phyloP scores from a whole-genome alignment of 2,113 vertebrate species.

The Laticauda colubrina region DNA sequence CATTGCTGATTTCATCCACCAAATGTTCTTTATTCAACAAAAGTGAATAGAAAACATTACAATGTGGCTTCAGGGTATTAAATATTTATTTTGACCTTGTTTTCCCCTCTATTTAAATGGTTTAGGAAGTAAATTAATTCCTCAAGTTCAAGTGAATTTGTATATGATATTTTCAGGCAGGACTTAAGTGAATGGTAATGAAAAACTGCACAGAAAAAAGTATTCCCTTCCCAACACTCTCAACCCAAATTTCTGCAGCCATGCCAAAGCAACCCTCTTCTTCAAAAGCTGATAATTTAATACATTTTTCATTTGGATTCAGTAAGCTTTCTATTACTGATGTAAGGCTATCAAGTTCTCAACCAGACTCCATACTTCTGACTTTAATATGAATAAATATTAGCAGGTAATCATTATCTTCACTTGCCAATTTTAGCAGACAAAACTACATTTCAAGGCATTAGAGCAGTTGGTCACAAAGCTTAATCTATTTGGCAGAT shows the following conservation, averaged over 20 bases:
- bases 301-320: neutral
- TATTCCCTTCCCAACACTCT: neutral
- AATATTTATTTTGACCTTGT: neutral
- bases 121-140: neutral
- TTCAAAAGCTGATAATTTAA: neutral
- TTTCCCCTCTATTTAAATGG: neutral
- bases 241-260: neutral
- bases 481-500: neutral
- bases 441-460: neutral
- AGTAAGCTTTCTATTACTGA: neutral
- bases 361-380: neutral
- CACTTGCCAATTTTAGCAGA: neutral
- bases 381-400: neutral
- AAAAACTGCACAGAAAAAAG: neutral
- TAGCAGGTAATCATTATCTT: neutral
- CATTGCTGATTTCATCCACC: neutral
- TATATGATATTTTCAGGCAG: neutral
- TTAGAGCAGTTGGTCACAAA: neutral
- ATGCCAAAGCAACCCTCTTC: neutral
- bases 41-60: neutral
- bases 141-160: neutral
- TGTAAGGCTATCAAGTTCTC: neutral
- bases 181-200: neutral
- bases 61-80: neutral
- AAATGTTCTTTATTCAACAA: neutral